Percentiles rank a stretch among this genome's conserved stretches.
Conservation (phyloP, 1,140 invertebrate species). For the Drosophila bifasciata region DNA sequence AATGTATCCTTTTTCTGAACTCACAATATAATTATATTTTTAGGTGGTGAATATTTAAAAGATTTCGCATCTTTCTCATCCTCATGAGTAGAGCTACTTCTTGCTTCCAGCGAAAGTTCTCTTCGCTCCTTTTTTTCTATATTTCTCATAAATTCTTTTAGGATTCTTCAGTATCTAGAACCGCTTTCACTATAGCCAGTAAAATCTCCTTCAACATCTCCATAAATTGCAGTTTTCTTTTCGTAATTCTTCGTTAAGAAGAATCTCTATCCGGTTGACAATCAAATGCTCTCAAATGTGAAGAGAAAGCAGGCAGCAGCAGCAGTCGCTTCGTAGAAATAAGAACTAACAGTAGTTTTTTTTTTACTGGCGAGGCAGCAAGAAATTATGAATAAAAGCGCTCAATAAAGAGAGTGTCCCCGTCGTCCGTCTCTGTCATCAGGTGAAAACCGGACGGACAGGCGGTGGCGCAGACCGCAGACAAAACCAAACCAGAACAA, state of each 20-base stretch:
- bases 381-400: slow-evolving; percentile 76
- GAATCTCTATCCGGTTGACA: slow-evolving; percentile 62
- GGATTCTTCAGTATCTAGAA: not conserved
- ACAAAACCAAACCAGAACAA: slow-evolving; percentile 43
- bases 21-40: too few relatives aligned
- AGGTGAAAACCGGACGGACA: slow-evolving; percentile 72
- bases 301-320: slow-evolving; percentile 60
- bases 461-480: slow-evolving; percentile 21
- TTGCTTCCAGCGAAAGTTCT: too few relatives aligned
- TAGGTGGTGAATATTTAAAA: too few relatives aligned
- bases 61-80: too few relatives aligned
- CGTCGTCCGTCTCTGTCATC: not conserved
- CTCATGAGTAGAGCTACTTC: too few relatives aligned
- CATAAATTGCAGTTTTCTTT: not conserved
- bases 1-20: too few relatives aligned
- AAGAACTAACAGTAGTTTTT: slow-evolving; percentile 71
- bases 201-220: not conserved
- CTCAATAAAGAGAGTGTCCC: slow-evolving; percentile 45
- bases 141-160: not conserved
- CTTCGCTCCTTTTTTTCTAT: too few relatives aligned
- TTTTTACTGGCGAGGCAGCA: slow-evolving; percentile 45
- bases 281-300: slow-evolving; percentile 41
- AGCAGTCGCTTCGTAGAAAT: slow-evolving; percentile 39
- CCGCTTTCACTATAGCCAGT: too few relatives aligned
- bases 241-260: too few relatives aligned